Base-by-base conservation (phyloP, 2,888 invertebrate species). In the Cybosia mesomella region DNA sequence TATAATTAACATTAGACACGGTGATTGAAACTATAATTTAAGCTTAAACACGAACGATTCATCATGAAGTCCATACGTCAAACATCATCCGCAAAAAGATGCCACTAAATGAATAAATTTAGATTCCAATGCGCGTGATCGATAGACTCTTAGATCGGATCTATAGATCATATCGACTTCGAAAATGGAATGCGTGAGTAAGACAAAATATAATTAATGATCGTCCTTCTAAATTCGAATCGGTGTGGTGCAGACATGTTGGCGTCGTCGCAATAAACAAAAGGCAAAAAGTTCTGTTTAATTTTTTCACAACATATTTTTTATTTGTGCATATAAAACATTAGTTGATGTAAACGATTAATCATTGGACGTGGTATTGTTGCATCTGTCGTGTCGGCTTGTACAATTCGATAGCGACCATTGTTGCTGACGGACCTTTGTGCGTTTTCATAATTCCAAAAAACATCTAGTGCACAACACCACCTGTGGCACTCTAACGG, bases 141-240 rank as follows among this genome's bases (percentile, higher is more conserved):
- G 94, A 95, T 95, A 92, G 94, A 91, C 91, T 87, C 91, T 82
- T 93, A 94, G 94, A 93, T 93, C 93, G 83, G 90, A 94, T 94
- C 94, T 92, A 95, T 94, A 94, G 94, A 95, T 95, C 94, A 94
- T 94, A 94, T 94, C 93, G 89, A 88, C 83, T 86, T 92, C 78
- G 88, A 93, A 94, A 94, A 94, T 95, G 92, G 92, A 94, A 93
- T 94, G 94, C 93, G 92, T 93, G 94, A 94, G 95, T 95, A 94
- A 94, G 95, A 94, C 95, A 94, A 95, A 94, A 94, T 93, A 94
- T 94, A 95, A 95, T 95, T 94, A 94, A 95, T 95, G 93, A 92
- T 93, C 86, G 87, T 86, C 89, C 88, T 91, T 90, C 90, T 83
- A 93, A 92, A 94, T 92, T 93, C 90, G 93, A 93, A 91, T 92